Base-by-base conservation (phyloP, 2,888 invertebrate species). In the Ctena decussata region DNA sequence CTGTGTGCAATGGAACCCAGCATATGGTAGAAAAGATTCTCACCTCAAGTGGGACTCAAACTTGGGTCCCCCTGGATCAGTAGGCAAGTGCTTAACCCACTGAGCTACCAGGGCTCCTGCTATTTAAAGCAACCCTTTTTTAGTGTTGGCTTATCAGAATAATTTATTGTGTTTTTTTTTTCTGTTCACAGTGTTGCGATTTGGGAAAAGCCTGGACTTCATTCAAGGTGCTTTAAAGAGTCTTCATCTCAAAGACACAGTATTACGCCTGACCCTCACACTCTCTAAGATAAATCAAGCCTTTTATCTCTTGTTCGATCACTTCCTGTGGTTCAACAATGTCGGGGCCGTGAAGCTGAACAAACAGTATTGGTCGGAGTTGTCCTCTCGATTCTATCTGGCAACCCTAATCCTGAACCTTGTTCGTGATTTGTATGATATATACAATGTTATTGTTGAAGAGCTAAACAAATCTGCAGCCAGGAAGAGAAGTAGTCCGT, bases 191-290 rank as follows among this genome's bases (percentile, higher is more conserved):
- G 98, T 98, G 92, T 96, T 98, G 30, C 97, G 98, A 60, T 97
- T 98, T 95, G 98, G 98, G 86, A 97, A 98, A 96, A 98, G 98
- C 95, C 94, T 98, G 69, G 98, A 99, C 93, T 97, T 97, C 72
- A 96, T 98, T 53, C 97, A 98, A 94, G 97, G 97, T 35, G 97
- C 98, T 0, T 94, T 98, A 75, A 97, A 97, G 77, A 96, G 97
- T 21, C 97, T 98, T 85, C 97, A 97, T 87, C 97, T 98, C 94
- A 97, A 97, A 39, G 97, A 98, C 94, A 94, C 97, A 24, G 96
- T 97, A 3, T 96, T 98, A 30, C 97, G 98, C 89, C 95, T 97
- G 15, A 97, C 97, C 39, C 95, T 98, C 46, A 98, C 98, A 0
- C 94, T 98, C 75, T 97, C 98, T 85, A 98, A 98, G 96, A 96